Evolutionary conservation across 2,113 vertebrate genomes (phyloP), one percentile per base, ranked within the genome.

Genomic region (Heptranchias perlo): DNA sequence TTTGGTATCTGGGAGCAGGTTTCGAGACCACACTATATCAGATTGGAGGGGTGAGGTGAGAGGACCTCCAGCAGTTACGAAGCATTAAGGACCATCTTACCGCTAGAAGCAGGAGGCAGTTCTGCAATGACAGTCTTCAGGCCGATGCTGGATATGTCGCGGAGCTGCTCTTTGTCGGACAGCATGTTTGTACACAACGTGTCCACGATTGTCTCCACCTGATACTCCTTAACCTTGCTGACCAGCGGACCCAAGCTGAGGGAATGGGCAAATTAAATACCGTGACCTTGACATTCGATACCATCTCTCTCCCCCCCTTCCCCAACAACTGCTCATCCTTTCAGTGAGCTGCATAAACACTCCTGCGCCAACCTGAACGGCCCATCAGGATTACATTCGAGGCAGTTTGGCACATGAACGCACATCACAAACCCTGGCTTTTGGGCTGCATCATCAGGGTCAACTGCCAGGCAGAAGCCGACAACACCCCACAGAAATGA

Each of bases 201-300:
- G 0, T 99, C 99, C 98, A 99, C 99, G 5, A 99, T 99, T 4
- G 97, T 98, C 97, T 99, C 99, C 96, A 99, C 99, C 97, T 99
- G 99, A 97, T 98, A 98, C 96, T 99, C 99, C 97, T 99, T 99
- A 97, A 99, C 99, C 61, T 99, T 99, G 96, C 98, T 98, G 97
- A 99, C 98, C 97, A 99, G 97, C 0, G 99, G 99, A 4, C 99
- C 99, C 97, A 99, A 97, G 96, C 99, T 99, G 96, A 69, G 47
- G 25, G 47, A 69, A 44, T 11, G 28, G 73, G 52, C 39, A 95
- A 67, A 94, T 65, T 0, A 94, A 94, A 94, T 67, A 18, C 93
- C n/a, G 16, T 69, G 28, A 95, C 4, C 28, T 44, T 69, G 44
- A 23, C 21, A 95, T 95, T 13, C 14, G 4, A 31, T 28, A 95